Evolutionary conservation across 1,140 invertebrate species (phyloP), one percentile per base, ranked within the genome.

Genomic region (Solenopsis fugax): DNA sequence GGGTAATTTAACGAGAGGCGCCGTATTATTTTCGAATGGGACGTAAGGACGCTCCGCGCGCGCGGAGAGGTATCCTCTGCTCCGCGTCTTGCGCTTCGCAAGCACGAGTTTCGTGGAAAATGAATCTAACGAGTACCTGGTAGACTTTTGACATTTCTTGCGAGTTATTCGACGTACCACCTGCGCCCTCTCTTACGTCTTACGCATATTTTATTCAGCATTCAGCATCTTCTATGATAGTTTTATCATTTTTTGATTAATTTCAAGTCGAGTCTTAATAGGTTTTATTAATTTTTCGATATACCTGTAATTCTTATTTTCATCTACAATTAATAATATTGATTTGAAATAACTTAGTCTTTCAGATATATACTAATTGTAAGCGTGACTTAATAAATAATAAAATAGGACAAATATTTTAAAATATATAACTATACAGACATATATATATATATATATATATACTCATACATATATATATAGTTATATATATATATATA

Each of bases 1-100:
- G 78, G 78, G 65, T 81, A 81, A 81, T 81, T 81, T 81, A 81
- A 81, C 78, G 78, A 81, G 78, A 81, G 78, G 65, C 78, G 78
- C 65, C 45, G 78, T 62, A 81, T 81, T 81, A 81, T 81, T 81
- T 81, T 72, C 78, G 78, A 81, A 81, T 81, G 78, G 78, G 65
- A 69, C 64, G 77, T 80, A 80, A 80, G 77, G 77, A 81, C 65
- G 77, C 64, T 71, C 64, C n/a, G 62, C 64, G 50, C 64, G 50
- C 7, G 41, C 41, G 41, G 7, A 71, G 21, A 81, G 76, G 50
- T 69, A 80, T 4, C 21, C n/a, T 7, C 75, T 21, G 50, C 16
- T 54, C 29, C 7, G 78, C 65, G 24, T 81, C 65, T 80, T 80
- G 64, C 77, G 48, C 77, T 52, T 58, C 56, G 65, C 77, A 12